Percentiles rank a stretch among this genome's conserved stretches.
phyloP scores from a whole-genome alignment of 2,888 invertebrate species.

The Podabrus alpinus region DNA sequence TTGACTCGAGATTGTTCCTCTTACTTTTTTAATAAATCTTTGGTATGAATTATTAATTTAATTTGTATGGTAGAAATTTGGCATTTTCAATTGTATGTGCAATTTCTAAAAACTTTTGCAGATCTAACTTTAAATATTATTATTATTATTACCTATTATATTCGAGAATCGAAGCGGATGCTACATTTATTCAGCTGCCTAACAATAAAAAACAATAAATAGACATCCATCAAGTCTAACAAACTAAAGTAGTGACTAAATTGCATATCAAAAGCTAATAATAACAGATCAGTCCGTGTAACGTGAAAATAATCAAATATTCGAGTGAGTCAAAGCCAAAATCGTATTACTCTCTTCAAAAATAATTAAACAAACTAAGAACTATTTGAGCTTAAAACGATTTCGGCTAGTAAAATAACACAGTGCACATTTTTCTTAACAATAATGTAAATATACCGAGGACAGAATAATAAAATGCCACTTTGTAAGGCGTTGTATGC shows the following conservation, averaged over 20 bases:
- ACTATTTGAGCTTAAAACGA: slow-evolving; percentile 10
- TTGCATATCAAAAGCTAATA: slow-evolving; percentile 27
- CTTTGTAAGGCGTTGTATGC: background rate
- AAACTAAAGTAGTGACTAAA: slow-evolving; percentile 9
- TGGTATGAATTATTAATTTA: slow-evolving; percentile 9
- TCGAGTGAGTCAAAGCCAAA: slow-evolving; percentile 18
- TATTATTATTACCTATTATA: slow-evolving; percentile 7
- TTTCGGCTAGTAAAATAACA: slow-evolving; percentile 21
- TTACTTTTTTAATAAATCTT: slow-evolving; percentile 9
- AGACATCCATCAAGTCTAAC: slow-evolving; percentile 7
- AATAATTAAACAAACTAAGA: slow-evolving; percentile 6
- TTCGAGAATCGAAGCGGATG: slow-evolving; percentile 15
- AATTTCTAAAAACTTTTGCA: slow-evolving; percentile 5
- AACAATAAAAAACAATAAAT: slow-evolving; percentile 18
- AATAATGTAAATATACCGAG: slow-evolving; percentile 18
- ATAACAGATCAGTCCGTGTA: slow-evolving; percentile 43
- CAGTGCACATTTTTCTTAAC: slow-evolving; percentile 20
- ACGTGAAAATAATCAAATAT: slow-evolving; percentile 31
- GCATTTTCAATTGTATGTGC: slow-evolving; percentile 17
- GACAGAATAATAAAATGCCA: slow-evolving; percentile 20
- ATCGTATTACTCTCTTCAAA: slow-evolving; percentile 7
- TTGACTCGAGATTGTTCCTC: slow-evolving; percentile 28
- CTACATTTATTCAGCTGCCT: slow-evolving; percentile 23
- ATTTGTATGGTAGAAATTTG: slow-evolving; percentile 23
- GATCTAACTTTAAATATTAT: background rate